A percentile compares a stretch with the other conserved stretches of the same genome.
These are phyloP conservation scores for Brachyhypopomus occidentalis DNA, from an alignment of 2,113 vertebrate genomes.

Conservation along the genomic window DNA sequence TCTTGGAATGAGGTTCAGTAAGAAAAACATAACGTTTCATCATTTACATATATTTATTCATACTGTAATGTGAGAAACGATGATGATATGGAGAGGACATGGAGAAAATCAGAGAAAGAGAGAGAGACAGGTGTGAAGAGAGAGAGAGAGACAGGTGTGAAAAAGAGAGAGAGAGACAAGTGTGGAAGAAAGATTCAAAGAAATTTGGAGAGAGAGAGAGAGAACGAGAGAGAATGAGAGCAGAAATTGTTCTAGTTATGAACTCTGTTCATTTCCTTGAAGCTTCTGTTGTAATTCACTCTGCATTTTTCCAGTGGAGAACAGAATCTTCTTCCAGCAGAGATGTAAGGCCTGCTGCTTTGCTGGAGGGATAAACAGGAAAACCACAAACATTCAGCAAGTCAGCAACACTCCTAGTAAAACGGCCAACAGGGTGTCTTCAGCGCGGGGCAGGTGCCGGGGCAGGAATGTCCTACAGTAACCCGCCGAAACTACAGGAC, in stretches of 20 bases:
- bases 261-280: conserved; percentile 14
- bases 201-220: too few relatives aligned
- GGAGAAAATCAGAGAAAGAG: not conserved
- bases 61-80: too few relatives aligned
- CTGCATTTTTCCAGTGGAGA: not conserved
- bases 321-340: not conserved
- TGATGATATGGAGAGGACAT: not conserved
- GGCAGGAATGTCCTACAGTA: conserved; percentile 61
- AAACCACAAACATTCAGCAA: conserved; percentile 58
- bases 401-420: conserved; percentile 58
- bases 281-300: conserved; percentile 23
- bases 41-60: too few relatives aligned
- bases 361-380: conserved; percentile 62
- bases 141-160: not conserved
- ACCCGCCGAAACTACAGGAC: conserved; percentile 49
- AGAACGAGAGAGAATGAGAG: not conserved
- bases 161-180: not conserved
- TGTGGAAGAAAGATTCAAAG: not conserved
- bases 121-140: not conserved
- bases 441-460: conserved; percentile 59
- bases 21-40: too few relatives aligned
- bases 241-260: not conserved
- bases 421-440: conserved; percentile 45
- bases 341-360: conserved; percentile 46
- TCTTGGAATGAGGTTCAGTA: not conserved